phyloP scores from a whole-genome alignment of 2,888 invertebrate genomes.

The Eupelmus urozonus region DNA sequence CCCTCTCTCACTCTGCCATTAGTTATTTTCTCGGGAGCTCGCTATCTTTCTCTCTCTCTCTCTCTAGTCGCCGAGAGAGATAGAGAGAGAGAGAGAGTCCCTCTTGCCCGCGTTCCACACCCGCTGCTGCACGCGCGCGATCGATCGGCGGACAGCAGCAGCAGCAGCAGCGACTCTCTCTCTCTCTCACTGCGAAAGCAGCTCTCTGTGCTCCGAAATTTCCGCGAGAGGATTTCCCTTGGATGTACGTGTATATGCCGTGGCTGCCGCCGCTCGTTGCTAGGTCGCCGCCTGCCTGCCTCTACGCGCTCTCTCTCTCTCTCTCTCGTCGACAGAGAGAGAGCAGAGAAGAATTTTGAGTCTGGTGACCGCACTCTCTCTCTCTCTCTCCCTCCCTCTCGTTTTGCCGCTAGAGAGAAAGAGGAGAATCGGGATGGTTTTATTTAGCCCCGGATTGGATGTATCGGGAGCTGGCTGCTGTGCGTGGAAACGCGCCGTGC shows the following conservation, averaged over 20 bases:
- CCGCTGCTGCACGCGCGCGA: slow-evolving; percentile 28
- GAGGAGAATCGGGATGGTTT: no score
- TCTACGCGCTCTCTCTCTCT: no score
- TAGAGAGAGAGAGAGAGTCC: slow-evolving; percentile 35
- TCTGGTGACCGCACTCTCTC: no score
- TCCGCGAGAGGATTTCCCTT: slow-evolving; percentile 39
- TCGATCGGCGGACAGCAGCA: slow-evolving; percentile 48
- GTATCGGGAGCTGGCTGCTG: no score
- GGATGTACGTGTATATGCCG: slow-evolving; percentile 6
- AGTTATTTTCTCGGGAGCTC: slow-evolving; percentile 50
- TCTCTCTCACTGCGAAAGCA: slow-evolving; percentile 15
- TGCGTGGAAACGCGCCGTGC: no score
- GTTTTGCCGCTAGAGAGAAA: no score
- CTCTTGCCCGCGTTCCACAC: slow-evolving; percentile 35
- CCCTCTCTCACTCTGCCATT: slow-evolving; percentile 35
- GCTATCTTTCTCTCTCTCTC: neutral
- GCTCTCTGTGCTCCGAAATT: slow-evolving; percentile 39
- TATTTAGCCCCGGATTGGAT: no score
- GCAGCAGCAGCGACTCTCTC: slow-evolving; percentile 5
- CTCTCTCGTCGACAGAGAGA: no score
- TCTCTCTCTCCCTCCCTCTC: no score
- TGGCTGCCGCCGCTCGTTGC: neutral
- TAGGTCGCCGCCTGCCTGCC: no score
- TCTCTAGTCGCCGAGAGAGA: neutral
- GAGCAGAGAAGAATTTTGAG: no score